Conservation (phyloP, 2,113 vertebrate genomes). For the Poecilia latipinna region DNA sequence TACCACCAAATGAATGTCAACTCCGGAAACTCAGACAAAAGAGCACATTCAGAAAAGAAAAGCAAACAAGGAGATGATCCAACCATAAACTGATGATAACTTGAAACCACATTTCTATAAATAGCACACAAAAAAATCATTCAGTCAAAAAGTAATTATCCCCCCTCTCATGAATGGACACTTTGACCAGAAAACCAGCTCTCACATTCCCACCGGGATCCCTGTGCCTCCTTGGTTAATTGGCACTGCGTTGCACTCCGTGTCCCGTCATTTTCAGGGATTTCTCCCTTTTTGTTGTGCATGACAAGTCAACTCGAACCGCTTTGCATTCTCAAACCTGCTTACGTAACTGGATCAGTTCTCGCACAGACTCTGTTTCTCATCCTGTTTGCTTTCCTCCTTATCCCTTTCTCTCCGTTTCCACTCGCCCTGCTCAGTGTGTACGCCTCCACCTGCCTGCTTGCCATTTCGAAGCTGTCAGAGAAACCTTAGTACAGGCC, state of each 20-base stretch:
- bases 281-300: conserved; percentile 65
- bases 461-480: conserved; percentile 19
- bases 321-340: conserved; percentile 67
- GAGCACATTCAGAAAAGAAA: conserved; percentile 4
- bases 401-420: conserved; percentile 22
- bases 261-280: conserved; percentile 51
- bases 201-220: conserved; percentile 30
- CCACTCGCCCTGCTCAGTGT: conserved; percentile 11
- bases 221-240: conserved; percentile 36
- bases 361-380: conserved; percentile 42
- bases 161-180: neutral
- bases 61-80: neutral
- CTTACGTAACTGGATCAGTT: conserved; percentile 76
- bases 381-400: conserved; percentile 48
- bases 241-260: neutral
- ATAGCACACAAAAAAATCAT: neutral
- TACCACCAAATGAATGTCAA: neutral
- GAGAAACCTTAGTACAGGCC: conserved; percentile 37
- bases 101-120: neutral
- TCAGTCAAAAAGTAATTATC: neutral
- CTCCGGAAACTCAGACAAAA: conserved; percentile 2
- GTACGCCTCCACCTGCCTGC: conserved; percentile 46
- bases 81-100: neutral
- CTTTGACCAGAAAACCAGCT: neutral
- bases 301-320: conserved; percentile 67